Base-by-base conservation (phyloP, 2,113 vertebrate species). In the Phycodurus eques region DNA sequence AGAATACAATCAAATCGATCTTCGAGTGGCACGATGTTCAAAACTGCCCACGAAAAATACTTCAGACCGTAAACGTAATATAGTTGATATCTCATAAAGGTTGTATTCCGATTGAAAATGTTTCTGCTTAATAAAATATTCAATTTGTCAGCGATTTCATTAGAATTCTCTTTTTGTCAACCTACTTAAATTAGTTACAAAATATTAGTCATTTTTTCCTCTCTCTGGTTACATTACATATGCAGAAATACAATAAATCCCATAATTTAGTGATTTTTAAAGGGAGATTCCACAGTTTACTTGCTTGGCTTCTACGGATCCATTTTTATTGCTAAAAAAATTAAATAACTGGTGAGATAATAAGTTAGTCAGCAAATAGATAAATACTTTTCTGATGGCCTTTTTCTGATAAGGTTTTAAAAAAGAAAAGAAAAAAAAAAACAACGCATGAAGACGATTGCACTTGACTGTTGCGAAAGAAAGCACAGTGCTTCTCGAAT, bases 91-190 rank as follows among this genome's bases (percentile, higher is more conserved):
- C 90, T 90, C 90, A 92, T 89, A 94, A 92, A 92, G 88, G 62
- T 83, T 77, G 80, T 79, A 70, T 68, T 13, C 57, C 31, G 91
- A 88, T 87, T 87, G 90, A 88, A 93, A 93, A 91, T 87, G 64
- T 84, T 88, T 90, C 22, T 71, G 86, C 71, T 85, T 92, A 92
- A 92, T 93, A 93, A 93, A 94, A 94, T 93, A 92, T 87, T 93
- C 72, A 87, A 90, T 90, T 92, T 93, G 84, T 93, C 83, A 90
- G 80, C 88, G 84, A 92, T 94, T 35, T 47, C 42, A 27, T 47
- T 93, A 93, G 90, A 93, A 92, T 92, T 92, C 87, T 82, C 86
- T 87, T 59, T 59, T 31, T 68, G 69, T 79, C 79, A 84, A 90
- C 83, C 86, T 91, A 87, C 84, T 87, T 43, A 59, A 92, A 90